Base-by-base conservation (phyloP, 1,140 invertebrate species). In the Littorina saxatilis region DNA sequence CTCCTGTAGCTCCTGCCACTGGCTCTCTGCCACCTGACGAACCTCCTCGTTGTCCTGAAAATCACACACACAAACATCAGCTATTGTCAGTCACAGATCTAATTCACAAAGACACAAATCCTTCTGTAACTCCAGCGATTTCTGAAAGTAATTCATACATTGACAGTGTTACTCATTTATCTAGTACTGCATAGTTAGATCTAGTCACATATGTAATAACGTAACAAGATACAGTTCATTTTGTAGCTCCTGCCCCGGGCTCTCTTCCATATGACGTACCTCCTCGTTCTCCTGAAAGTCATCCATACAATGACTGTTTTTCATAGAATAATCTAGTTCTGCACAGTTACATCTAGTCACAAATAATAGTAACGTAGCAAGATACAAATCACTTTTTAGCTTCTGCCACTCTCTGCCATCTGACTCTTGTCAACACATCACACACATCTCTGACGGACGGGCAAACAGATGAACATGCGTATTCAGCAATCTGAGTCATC, bases 201-300 rank as follows among this genome's bases (percentile, higher is more conserved):
- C n/a, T n/a, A n/a, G n/a, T n/a, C n/a, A n/a, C n/a, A n/a, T n/a
- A n/a, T n/a, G n/a, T n/a, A n/a, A n/a, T n/a, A n/a, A n/a, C n/a
- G 84, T 15, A 92, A n/a, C n/a, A n/a, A n/a, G n/a, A n/a, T 77
- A 79, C 73, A 92, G 85, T 58, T 85, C 83, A 11, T 27, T 39
- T 40, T 89, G 86, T 2, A 52, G 82, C 39, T 87, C 85, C 52
- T 70, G 52, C 90, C 89, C 89, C 61, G 83, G 78, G 11, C 43
- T 23, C n/a, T 77, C n/a, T 2, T 82, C 15, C 32, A 55, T 74
- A 17, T 32, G 23, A 58, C 82, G 55, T 32, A 27, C 80, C 35
- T 73, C 35, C 32, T 50, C 40, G 29, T 85, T 85, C 20, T 74
- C 50, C 85, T 86, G 75, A 9, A 39, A 1, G 29, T n/a, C n/a